Conservation (phyloP, 2,797 vertebrate species). For the Chelmon rostratus region DNA sequence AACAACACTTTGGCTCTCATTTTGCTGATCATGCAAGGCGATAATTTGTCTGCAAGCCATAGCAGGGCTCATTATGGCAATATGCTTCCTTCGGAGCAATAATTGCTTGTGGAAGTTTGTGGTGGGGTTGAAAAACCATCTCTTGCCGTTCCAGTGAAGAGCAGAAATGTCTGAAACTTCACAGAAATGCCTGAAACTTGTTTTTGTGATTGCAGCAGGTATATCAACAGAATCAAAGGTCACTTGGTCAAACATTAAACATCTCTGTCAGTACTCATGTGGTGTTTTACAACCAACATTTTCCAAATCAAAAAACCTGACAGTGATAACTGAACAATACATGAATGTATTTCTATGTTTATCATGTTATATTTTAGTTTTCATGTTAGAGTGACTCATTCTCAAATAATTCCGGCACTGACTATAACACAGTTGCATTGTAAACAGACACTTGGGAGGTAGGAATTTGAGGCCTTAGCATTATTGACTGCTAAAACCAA, state of each 20-base stretch:
- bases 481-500: neutral
- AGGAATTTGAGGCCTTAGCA: too few species aligned
- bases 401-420: too few species aligned
- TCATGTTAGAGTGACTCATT: neutral
- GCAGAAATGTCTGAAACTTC: constrained; percentile 18
- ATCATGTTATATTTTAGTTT: neutral
- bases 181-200: too few species aligned
- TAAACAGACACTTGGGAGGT: neutral
- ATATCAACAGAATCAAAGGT: constrained; percentile 18
- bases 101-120: constrained; percentile 60
- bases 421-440: neutral
- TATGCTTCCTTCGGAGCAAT: constrained; percentile 34
- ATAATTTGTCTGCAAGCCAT: constrained; percentile 57
- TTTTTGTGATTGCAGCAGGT: constrained; percentile 19
- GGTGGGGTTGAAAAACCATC: constrained; percentile 37
- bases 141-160: constrained; percentile 7
- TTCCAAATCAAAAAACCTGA: neutral
- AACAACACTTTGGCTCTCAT: constrained; percentile 39
- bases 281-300: too few species aligned
- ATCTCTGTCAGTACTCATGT: neutral
- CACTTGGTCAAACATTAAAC: constrained; percentile 5
- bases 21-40: constrained; percentile 46
- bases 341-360: too few species aligned
- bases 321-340: too few species aligned
- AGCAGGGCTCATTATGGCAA: constrained; percentile 56